Conservation (phyloP, 1,140 invertebrate genomes). For the Antheraea mylitta region DNA sequence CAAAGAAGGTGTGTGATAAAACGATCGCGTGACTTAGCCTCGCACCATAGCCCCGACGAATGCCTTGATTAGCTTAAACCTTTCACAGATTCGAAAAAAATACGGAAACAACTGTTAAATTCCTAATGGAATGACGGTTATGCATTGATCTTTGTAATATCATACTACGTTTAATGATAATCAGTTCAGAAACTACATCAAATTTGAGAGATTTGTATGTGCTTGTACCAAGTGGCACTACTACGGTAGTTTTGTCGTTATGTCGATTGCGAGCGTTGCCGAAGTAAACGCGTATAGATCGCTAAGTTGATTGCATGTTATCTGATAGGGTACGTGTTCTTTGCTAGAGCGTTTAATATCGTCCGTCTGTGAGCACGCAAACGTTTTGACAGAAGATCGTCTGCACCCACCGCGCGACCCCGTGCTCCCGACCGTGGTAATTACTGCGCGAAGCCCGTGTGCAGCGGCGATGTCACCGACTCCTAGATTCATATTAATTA, state of each 20-base stretch:
- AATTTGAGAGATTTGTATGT: constrained; percentile 29
- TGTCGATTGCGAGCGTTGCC: constrained; percentile 68
- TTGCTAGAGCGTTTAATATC: constrained; percentile 72
- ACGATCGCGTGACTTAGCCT: constrained; percentile 69
- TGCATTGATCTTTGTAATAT: constrained; percentile 6
- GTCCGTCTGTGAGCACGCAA: constrained; percentile 67
- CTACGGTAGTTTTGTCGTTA: constrained; percentile 63
- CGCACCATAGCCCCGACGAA: constrained; percentile 52
- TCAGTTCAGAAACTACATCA: constrained; percentile 19
- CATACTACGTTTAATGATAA: constrained; percentile 6
- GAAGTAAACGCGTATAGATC: constrained; percentile 76
- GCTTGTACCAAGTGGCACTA: constrained; percentile 68
- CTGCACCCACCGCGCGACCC: constrained; percentile 45
- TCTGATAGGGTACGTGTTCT: constrained; percentile 75
- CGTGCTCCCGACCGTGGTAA: constrained; percentile 54
- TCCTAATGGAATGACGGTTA: not conserved
- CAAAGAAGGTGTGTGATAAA: constrained; percentile 72
- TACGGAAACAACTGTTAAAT: constrained; percentile 26
- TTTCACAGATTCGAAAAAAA: constrained; percentile 20
- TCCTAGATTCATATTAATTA: constrained; percentile 10
- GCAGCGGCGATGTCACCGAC: constrained; percentile 65
- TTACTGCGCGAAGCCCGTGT: constrained; percentile 62
- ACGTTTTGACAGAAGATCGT: constrained; percentile 71
- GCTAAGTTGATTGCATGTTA: constrained; percentile 78
- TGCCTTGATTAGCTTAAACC: constrained; percentile 60